Conservation (phyloP, 35 echinoderm and acorn worm species). For the Strongylocentrotus purpuratus region DNA sequence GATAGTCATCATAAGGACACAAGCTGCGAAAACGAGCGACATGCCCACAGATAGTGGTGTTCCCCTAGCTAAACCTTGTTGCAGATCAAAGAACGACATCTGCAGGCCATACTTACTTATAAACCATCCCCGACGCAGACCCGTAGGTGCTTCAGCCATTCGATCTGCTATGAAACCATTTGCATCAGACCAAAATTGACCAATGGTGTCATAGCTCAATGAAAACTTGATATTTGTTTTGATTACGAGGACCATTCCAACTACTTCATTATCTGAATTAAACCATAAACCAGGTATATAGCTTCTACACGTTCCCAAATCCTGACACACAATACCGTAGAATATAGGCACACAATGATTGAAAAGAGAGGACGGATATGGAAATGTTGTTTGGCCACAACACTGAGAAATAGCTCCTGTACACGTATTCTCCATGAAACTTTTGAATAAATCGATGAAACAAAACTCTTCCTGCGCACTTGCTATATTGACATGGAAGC, state of each 20-base stretch:
- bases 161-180: constrained; percentile 53
- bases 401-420: constrained; percentile 46
- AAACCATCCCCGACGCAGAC: constrained; percentile 69
- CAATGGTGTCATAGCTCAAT: constrained; percentile 49
- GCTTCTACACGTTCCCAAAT: background rate
- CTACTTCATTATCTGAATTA: constrained; percentile 59
- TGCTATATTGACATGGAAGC: constrained; percentile 42
- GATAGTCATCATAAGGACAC: constrained; percentile 72
- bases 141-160: constrained; percentile 56
- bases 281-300: constrained; percentile 63
- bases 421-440: constrained; percentile 21
- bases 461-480: constrained; percentile 11
- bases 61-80: constrained; percentile 56
- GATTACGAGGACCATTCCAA: constrained; percentile 34
- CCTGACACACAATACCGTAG: background rate
- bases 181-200: constrained; percentile 66
- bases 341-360: constrained; percentile 55
- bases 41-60: constrained; percentile 62
- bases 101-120: constrained; percentile 41
- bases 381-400: constrained; percentile 61
- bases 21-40: constrained; percentile 58
- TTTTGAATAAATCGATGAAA: constrained; percentile 67
- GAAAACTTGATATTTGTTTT: constrained; percentile 34
- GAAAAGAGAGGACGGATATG: constrained; percentile 62
- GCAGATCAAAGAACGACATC: constrained; percentile 74